These are phyloP conservation scores for Papilio elwesi DNA, from an alignment of 2,888 invertebrate genomes.

Conservation along the genomic window DNA sequence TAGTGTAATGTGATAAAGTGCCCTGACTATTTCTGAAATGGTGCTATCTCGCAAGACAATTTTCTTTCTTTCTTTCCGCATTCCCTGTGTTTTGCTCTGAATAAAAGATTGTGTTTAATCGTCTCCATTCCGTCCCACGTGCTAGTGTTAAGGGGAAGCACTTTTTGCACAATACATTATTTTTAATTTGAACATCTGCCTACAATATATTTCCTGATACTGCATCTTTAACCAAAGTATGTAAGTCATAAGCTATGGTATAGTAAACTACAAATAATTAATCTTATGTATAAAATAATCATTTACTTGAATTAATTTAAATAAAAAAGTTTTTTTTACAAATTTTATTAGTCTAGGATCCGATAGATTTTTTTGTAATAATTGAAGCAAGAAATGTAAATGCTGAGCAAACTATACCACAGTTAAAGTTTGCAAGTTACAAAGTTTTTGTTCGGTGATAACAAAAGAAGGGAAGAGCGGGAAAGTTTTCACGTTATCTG, in stretches of 20 bases:
- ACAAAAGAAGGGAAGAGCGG: background rate
- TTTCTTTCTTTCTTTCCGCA: constrained; percentile 63
- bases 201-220: background rate
- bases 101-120: constrained; percentile 68
- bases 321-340: background rate
- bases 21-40: constrained; percentile 33
- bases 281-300: too few species aligned
- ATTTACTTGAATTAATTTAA: background rate
- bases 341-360: background rate
- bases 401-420: background rate
- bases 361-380: background rate
- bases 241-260: too few species aligned
- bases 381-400: background rate
- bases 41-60: constrained; percentile 53
- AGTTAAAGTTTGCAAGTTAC: constrained; percentile 12
- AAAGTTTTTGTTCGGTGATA: background rate
- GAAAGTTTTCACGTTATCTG: background rate
- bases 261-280: too few species aligned
- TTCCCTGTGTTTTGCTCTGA: constrained; percentile 65
- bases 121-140: constrained; percentile 68
- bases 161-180: background rate
- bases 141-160: constrained; percentile 61
- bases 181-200: background rate
- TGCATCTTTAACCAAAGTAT: too few species aligned
- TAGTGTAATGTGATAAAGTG: constrained; percentile 31